These are phyloP conservation scores for Halictus ligatus DNA, from an alignment of 2,888 invertebrate species.

Conservation along the genomic window DNA sequence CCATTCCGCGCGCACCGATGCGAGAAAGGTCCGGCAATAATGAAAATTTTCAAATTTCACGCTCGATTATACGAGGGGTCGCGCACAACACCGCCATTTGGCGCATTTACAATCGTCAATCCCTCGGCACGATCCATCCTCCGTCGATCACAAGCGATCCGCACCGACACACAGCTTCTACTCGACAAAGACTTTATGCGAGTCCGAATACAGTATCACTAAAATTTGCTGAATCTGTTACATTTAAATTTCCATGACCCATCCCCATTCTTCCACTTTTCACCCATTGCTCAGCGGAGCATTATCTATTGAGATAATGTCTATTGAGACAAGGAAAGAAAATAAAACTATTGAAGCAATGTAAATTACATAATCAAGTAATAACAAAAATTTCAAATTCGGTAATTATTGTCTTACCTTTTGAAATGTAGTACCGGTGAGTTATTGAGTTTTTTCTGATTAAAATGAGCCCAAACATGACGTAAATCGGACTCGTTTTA, in stretches of 20 bases:
- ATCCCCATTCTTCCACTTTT: background rate
- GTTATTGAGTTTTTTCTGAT: background rate
- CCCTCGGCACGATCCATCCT: constrained; percentile 47
- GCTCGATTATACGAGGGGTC: constrained; percentile 80
- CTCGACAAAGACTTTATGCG: constrained; percentile 24
- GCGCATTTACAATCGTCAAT: constrained; percentile 76
- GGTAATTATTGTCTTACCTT: background rate
- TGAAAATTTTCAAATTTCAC: constrained; percentile 84
- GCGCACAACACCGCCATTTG: constrained; percentile 77
- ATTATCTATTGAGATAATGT: too few species aligned
- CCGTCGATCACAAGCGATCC: constrained; percentile 15
- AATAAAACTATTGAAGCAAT: background rate
- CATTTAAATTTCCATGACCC: background rate
- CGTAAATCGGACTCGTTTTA: background rate
- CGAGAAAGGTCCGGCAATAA: constrained; percentile 71
- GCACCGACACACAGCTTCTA: background rate
- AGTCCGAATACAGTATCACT: background rate
- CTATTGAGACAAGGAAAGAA: too few species aligned
- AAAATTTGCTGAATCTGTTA: background rate
- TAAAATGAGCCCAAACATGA: background rate
- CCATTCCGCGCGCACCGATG: constrained; percentile 67
- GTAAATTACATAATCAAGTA: background rate
- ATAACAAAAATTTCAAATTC: background rate
- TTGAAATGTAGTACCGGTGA: background rate
- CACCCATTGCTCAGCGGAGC: too few species aligned